A percentile compares a stretch with the other conserved stretches of the same genome.
phyloP scores from a whole-genome alignment of 2,888 invertebrate species.

The Drosophila subsilvestris region DNA sequence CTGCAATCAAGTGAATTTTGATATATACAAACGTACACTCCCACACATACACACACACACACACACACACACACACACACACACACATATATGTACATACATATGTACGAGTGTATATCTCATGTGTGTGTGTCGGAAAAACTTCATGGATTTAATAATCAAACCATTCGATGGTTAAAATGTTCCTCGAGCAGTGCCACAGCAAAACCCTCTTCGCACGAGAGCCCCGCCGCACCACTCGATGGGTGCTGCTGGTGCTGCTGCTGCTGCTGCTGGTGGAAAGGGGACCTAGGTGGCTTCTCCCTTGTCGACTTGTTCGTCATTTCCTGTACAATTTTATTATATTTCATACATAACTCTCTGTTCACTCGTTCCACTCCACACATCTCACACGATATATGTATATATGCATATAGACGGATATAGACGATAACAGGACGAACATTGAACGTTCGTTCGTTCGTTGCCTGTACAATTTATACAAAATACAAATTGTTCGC shows the following conservation, averaged over 20 bases:
- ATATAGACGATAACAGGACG: constrained; percentile 37
- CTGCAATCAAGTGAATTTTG: constrained; percentile 82
- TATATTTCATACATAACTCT: constrained; percentile 74
- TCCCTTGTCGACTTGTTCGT: constrained; percentile 71
- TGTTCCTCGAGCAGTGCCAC: constrained; percentile 59
- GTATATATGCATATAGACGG: constrained; percentile 30
- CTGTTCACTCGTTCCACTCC: constrained; percentile 44
- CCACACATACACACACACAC: constrained; percentile 30
- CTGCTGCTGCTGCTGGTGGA: no score
- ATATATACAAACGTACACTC: constrained; percentile 50
- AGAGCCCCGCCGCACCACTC: constrained; percentile 22
- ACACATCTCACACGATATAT: constrained; percentile 35
- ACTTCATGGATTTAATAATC: constrained; percentile 82
- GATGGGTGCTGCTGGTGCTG: not conserved
- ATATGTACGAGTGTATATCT: not conserved
- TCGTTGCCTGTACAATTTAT: constrained; percentile 59
- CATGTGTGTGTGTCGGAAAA: constrained; percentile 61
- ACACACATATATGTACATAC: not conserved
- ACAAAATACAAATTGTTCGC: constrained; percentile 73
- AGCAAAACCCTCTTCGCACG: constrained; percentile 33
- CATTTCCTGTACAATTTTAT: constrained; percentile 82
- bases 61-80: constrained; percentile 13
- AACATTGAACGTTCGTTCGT: constrained; percentile 10
- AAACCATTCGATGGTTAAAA: constrained; percentile 76
- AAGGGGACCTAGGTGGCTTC: constrained; percentile 4